Conservation (phyloP, 2,113 vertebrate genomes). For the Rhynchopsitta pachyrhyncha region DNA sequence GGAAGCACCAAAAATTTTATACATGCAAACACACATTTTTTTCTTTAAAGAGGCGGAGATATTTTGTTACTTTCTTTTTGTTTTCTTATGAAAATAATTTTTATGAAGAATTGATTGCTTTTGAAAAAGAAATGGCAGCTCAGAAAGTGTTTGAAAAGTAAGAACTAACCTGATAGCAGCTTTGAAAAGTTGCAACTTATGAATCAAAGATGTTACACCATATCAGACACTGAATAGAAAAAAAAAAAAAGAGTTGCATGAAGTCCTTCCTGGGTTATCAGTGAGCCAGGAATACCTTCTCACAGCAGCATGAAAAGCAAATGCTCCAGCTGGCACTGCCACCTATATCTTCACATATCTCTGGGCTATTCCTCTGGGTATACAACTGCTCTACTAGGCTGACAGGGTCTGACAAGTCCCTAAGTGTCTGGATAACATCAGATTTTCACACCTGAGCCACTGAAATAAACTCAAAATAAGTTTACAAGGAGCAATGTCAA, state of each 20-base stretch:
- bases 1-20: not conserved
- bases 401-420: not conserved
- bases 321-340: not conserved
- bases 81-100: not conserved
- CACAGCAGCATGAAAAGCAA: not conserved
- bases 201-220: not conserved
- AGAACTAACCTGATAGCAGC: not conserved
- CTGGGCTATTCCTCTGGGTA: not conserved
- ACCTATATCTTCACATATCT: not conserved
- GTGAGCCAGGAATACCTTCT: not conserved
- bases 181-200: not conserved
- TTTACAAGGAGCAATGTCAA: not conserved
- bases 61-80: not conserved
- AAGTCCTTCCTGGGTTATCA: not conserved
- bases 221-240: not conserved
- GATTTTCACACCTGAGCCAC: not conserved
- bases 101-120: not conserved
- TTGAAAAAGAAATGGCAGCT: not conserved
- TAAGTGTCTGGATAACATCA: not conserved
- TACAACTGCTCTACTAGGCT: not conserved
- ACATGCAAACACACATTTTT: rapidly evolving
- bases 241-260: rapidly evolving
- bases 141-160: not conserved
- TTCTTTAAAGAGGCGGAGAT: not conserved
- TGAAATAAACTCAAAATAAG: not conserved